A percentile compares a stretch with the other conserved stretches of the same genome.
These are phyloP conservation scores for Eudasyphora cyanicolor DNA, from an alignment of 2,888 invertebrate species.

Conservation along the genomic window DNA sequence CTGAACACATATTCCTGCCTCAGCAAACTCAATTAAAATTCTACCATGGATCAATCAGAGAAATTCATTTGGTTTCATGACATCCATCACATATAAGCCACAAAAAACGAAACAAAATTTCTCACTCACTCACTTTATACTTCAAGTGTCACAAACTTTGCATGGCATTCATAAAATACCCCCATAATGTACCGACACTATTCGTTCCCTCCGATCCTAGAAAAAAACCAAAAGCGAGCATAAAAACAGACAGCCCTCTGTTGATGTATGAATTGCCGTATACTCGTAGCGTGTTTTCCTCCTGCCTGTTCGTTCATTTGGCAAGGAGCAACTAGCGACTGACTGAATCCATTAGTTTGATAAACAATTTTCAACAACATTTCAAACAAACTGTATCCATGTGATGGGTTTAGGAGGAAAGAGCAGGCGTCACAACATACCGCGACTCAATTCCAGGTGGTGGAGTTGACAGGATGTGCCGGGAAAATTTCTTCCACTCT, in stretches of 20 bases:
- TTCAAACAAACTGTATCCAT: background rate
- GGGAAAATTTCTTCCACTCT: no score
- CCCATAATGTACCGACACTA: background rate
- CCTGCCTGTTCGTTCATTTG: background rate
- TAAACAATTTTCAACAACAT: constrained; percentile 37
- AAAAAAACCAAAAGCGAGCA: background rate
- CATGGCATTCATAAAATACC: background rate
- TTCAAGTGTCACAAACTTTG: background rate
- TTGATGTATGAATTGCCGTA: background rate
- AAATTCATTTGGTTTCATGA: background rate
- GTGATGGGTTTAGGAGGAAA: background rate
- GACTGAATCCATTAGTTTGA: constrained; percentile 39
- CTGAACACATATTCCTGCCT: background rate
- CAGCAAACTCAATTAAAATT: background rate
- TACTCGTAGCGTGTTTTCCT: background rate
- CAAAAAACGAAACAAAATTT: background rate
- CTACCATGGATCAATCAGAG: background rate
- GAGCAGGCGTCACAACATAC: no score
- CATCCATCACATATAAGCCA: no score
- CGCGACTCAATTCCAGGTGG: no score
- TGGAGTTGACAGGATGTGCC: no score
- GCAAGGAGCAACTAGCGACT: background rate
- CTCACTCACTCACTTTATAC: no score
- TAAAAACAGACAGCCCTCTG: background rate
- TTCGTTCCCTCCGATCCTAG: background rate